Evolutionary conservation across 1,140 invertebrate genomes (phyloP), one percentile per base, ranked within the genome.

Genomic region (Nasonia giraulti): DNA sequence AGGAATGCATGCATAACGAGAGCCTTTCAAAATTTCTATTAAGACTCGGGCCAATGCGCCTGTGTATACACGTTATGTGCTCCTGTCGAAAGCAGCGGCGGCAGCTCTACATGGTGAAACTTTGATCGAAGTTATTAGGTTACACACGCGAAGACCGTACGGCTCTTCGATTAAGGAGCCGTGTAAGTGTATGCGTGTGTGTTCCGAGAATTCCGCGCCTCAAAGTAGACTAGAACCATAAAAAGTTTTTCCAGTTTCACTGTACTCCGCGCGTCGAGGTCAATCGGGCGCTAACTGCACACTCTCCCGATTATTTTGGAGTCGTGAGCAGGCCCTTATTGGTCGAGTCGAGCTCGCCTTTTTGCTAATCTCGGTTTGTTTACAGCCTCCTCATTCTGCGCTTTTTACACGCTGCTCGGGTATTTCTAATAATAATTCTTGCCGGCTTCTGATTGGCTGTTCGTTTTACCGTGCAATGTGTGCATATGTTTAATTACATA

Each of bases 91-190:
- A 69, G 75, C 77, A 82, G 44, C 82, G 77, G 73, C 33, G 87
- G 55, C 87, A 69, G 86, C 83, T 1, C 27, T 27, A 27, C 27
- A 27, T 27, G 86, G 85, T 87, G 88, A 89, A 89, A 89, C 87
- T 87, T 88, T 82, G 55, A 76, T 83, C 80, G 85, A 44, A 83
- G 69, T 86, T 82, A 86, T 83, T 85, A 71, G 84, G 86, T 87
- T 89, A 83, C 83, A 75, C 80, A 69, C 83, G 50, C 77, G 74
- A 76, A 76, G 74, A 68, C 17, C n/a, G 27, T 31, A 40, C 10
- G 14, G 37, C 12, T 73, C 69, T 6, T 4, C 23, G 20, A 75
- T 2, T 17, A 37, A 4, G 47, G 20, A 62, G 55, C 20, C 20
- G 17, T 7, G 55, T 11, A 27, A 37, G 33, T 27, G 47, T 50